Conservation (phyloP, 1,140 invertebrate genomes). For the Solen grandis region DNA sequence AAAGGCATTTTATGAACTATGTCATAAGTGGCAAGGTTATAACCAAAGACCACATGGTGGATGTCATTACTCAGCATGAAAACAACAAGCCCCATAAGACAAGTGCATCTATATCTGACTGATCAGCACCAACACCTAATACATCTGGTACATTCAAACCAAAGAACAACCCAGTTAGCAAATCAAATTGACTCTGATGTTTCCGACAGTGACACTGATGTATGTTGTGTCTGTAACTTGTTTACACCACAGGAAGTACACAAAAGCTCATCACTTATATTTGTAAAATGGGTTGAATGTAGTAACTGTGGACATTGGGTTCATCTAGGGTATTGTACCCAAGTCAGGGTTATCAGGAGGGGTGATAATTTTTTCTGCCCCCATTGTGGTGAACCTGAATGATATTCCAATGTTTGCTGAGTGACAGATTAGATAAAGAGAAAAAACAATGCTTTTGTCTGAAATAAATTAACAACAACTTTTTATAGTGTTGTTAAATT, state of each 20-base stretch:
- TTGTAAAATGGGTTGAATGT: conserved; percentile 25
- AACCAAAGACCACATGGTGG: background rate
- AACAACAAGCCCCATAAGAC: background rate
- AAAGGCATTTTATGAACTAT: background rate
- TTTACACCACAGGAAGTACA: conserved; percentile 12
- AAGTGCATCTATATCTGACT: too few relatives aligned
- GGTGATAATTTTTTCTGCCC: conserved; percentile 25
- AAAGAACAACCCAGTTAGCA: background rate
- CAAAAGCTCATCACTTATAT: conserved; percentile 11
- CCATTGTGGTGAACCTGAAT: too few relatives aligned
- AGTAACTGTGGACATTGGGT: too few relatives aligned
- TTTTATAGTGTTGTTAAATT: too few relatives aligned
- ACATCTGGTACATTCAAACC: conserved; percentile 16
- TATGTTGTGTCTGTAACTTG: conserved; percentile 19
- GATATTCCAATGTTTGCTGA: too few relatives aligned
- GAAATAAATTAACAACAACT: too few relatives aligned
- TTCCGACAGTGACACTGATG: conserved; percentile 6
- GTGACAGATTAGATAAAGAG: too few relatives aligned
- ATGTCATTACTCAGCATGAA: background rate
- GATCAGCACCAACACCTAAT: background rate
- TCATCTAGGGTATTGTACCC: too few relatives aligned
- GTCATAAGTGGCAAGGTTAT: conserved; percentile 7
- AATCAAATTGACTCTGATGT: background rate
- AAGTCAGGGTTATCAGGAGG: conserved; percentile 4
- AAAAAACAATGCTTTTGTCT: too few relatives aligned